phyloP scores from a whole-genome alignment of 2,113 vertebrate genomes.

The Sinocyclocheilus grahami region DNA sequence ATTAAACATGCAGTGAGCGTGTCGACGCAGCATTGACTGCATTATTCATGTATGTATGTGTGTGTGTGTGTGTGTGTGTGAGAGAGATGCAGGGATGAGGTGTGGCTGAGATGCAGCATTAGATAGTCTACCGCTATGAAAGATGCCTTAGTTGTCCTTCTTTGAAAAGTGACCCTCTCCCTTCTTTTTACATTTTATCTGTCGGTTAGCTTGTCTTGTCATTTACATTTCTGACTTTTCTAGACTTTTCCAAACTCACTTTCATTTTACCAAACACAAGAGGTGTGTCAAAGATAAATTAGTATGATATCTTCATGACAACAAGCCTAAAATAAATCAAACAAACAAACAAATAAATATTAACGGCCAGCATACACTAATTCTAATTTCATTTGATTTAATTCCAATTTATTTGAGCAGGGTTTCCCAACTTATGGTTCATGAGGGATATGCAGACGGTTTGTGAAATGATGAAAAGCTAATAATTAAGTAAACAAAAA shows the following conservation, averaged over 20 bases:
- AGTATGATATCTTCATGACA: neutral
- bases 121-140: neutral
- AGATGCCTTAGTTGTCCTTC: neutral
- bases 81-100: constrained; percentile 27
- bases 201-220: neutral
- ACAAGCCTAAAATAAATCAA: neutral
- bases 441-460: neutral
- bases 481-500: too few species aligned
- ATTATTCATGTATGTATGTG: constrained; percentile 65
- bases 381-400: neutral
- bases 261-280: neutral
- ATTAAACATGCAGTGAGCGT: constrained; percentile 73
- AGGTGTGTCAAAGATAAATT: neutral
- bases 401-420: neutral
- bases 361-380: too few species aligned
- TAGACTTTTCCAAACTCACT: neutral
- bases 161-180: neutral
- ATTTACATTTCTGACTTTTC: neutral
- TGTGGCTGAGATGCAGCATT: constrained; percentile 42
- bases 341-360: too few species aligned
- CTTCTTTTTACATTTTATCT: neutral
- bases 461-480: too few species aligned
- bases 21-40: constrained; percentile 66
- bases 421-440: neutral
- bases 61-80: neutral